Evolutionary conservation across 53 echinoderm and acorn worm species (phyloP), one percentile per base, ranked within the genome.

Genomic region (Paelopatides confundens): DNA sequence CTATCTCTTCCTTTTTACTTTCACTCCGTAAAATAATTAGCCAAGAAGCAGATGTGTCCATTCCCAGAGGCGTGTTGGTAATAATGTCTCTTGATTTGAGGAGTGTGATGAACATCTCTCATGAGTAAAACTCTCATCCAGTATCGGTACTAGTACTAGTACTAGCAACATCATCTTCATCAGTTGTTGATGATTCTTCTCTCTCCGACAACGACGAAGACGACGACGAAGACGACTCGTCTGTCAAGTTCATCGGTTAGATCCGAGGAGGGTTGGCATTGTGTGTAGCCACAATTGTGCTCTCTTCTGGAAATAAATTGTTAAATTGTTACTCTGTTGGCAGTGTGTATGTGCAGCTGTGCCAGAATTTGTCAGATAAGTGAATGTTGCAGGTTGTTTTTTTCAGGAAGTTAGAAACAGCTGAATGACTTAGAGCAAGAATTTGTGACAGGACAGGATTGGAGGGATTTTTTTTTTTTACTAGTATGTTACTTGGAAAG

Each of bases 21-120:
- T 79, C 79, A 50, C 48, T 51, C 49, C 48, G 79, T 79, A 79
- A 79, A 79, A 79, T 53, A 79, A 79, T 79, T 79, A 79, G 50
- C 79, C 43, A 48, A 50, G 48, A 53, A 53, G 53, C 79, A 79
- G 79, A 79, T 79, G 79, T 79, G 79, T 48, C 53, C 79, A 50
- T 79, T 79, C 79, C 79, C 79, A 79, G 79, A 79, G 79, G 74
- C 74, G 39, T 74, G 74, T 74, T 74, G 40, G 46, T 74, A 74
- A 74, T 74, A 74, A 39, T 74, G 74, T 74, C 74, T 40, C 74
- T 74, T 74, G 39, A 74, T 40, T 43, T 43, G 9, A 43, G 68
- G 68, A 68, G 35, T 68, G 30, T 68, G 68, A 29, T 68, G 34
- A 68, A 31, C 35, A 68, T 68, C 68, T 68, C 68, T 68, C 31